Evolutionary conservation across 2,888 invertebrate species (phyloP), one percentile per base, ranked within the genome.

Genomic region (Erebia ligea): DNA sequence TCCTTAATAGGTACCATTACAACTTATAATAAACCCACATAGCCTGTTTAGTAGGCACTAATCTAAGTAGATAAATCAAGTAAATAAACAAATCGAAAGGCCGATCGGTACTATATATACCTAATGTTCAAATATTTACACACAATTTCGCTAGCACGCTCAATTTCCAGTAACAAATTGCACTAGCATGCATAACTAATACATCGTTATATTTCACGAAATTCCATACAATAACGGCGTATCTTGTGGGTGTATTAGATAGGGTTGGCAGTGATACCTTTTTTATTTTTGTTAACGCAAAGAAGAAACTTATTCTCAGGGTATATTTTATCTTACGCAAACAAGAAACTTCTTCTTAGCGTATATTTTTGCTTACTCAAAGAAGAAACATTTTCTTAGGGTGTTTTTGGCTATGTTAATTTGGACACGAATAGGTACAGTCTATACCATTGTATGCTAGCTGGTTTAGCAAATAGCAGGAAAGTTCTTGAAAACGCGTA

Each of bases 101-200:
- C 48, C 11, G 11, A 19, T 61, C 21, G 42, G 3, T 64, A 34
- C 17, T 25, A 40, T 9, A 8, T 8, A 56, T 25, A 48, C 52
- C 40, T 59, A 48, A 52, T 61, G 59, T 52, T 42, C 62, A 70
- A 68, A 70, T 70, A 70, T 74, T 74, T 65, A 70, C 71, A 54
- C 59, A 70, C 50, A 70, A 70, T 72, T 73, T 73, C 64, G 69
- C 66, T 69, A 54, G 66, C 66, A 59, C 71, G 65, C 67, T 63
- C 69, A 72, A 72, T 71, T 75, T 71, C 68, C 66, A 56, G 52
- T 75, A 75, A 76, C 86, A 85, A 82, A 84, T 80, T 78, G 76
- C 75, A 81, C 79, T 80, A 82, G 82, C 78, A 79, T 78, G 78
- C 78, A 79, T 79, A 81, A 84, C 82, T 85, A 86, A 87, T 87